A percentile compares a stretch with the other conserved stretches of the same genome.
These are phyloP conservation scores for Melanerpes formicivorus DNA, from an alignment of 2,113 vertebrate genomes.

Conservation along the genomic window DNA sequence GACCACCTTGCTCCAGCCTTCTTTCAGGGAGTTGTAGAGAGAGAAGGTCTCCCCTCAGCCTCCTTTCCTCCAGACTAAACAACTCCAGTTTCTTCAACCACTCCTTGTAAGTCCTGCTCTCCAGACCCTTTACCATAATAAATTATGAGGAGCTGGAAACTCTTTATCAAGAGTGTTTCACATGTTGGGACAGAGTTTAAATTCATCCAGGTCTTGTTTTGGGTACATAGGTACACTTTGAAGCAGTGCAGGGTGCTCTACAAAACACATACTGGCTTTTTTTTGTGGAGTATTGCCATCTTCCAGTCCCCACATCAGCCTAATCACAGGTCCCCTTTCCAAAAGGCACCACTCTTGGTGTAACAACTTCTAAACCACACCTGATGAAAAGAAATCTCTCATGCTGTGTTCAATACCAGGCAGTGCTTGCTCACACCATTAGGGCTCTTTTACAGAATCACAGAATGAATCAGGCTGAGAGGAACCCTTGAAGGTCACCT, in stretches of 20 bases:
- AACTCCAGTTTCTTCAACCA: neutral
- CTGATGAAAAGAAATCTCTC: neutral
- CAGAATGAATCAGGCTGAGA: too few relatives aligned
- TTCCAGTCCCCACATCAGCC: neutral
- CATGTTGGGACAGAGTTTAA: neutral
- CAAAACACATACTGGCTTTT: neutral
- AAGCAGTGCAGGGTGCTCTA: neutral
- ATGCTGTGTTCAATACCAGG: rapidly evolving
- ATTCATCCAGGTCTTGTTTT: rapidly evolving
- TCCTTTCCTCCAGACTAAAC: neutral
- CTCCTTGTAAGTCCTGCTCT: neutral
- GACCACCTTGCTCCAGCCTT: neutral
- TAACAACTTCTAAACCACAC: rapidly evolving
- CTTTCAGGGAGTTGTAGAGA: neutral
- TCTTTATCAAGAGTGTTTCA: rapidly evolving
- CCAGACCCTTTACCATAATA: neutral
- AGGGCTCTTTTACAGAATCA: neutral
- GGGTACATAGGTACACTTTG: rapidly evolving
- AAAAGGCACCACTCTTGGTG: neutral
- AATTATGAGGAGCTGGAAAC: neutral
- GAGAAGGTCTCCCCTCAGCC: neutral
- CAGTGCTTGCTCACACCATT: rapidly evolving
- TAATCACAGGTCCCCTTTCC: too few relatives aligned
- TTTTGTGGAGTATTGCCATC: rapidly evolving
- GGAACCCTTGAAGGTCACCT: too few relatives aligned